Evolutionary conservation across 2,888 invertebrate species (phyloP), one percentile per base, ranked within the genome.

Genomic region (Eristalis arbustorum): DNA sequence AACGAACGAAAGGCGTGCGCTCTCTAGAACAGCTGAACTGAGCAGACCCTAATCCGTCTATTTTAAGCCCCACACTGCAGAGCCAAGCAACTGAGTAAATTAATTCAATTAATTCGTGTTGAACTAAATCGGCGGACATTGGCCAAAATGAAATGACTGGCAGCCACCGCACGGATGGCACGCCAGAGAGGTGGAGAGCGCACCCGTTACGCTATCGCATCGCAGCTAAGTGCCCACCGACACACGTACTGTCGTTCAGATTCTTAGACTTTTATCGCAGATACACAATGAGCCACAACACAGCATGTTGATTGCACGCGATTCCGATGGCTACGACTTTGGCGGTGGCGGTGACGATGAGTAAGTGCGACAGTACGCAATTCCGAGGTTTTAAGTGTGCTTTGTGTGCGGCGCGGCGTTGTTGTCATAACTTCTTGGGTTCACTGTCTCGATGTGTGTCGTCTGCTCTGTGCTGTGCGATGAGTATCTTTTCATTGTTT

Each of bases 31-130:
- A 61, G 40, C 71, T 59, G 61, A 28, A 40, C 25, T 23, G n/a
- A 4, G 42, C 31, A 71, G 71, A 22, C 28, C 64, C 78, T 72
- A 71, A 78, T 68, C 49, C 67, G 13, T 62, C 68, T 80, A 73
- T 80, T 57, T 80, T 68, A 49, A 74, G 73, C 28, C n/a, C 57
- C 18, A 62, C 56, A 22, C 23, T 8, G 3, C 22, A 28, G 13
- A 31, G 31, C 28, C 23, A 18, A 63, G 57, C 67, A 22, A 62
- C 25, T 25, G 59, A 63, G 25, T 49, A 42, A 25, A 25, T 71
- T 79, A 67, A 68, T 80, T 80, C 56, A 72, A 79, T 79, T 79
- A 73, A 69, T 71, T 71, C 71, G 63, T 77, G 71, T 40, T 77
- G 63, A 57, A 40, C 73, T 37, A 28, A 81, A 49, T 66, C 66